phyloP scores from a whole-genome alignment of 92 coral and sea anemone genomes.

The Palythoa grandis region DNA sequence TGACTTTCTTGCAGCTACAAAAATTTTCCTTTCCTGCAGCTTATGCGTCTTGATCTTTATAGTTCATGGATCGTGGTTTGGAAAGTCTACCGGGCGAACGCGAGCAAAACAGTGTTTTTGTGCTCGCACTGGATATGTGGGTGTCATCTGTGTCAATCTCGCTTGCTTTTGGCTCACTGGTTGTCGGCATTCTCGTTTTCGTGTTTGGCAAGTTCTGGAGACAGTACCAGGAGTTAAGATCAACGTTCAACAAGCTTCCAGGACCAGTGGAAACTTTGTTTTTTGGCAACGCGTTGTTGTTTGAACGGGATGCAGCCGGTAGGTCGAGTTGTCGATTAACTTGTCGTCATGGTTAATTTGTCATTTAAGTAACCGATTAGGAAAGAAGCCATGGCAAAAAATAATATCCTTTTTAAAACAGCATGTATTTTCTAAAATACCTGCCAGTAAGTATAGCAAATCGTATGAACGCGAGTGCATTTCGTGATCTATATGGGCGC shows the following conservation, averaged over 20 bases:
- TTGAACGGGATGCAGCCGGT: constrained; percentile 59
- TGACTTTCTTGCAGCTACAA: neutral
- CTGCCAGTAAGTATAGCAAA: no score
- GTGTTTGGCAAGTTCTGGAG: neutral
- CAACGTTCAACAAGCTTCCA: constrained; percentile 47
- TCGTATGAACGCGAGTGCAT: no score
- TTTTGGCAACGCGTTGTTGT: constrained; percentile 66
- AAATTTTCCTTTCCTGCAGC: neutral
- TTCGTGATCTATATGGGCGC: no score
- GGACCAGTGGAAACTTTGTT: constrained; percentile 57
- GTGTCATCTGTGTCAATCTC: neutral
- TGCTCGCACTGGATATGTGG: no score
- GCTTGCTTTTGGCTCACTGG: neutral
- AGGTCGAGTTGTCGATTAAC: neutral
- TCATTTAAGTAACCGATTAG: no score
- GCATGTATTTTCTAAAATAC: no score
- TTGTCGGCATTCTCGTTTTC: neutral
- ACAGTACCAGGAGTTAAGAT: constrained; percentile 9
- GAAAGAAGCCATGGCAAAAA: no score
- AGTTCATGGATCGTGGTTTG: no score
- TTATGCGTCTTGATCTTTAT: no score
- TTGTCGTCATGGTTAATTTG: no score
- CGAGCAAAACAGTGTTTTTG: neutral
- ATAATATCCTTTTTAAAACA: no score
- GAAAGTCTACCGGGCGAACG: no score